Conservation (phyloP, 92 coral and sea anemone species). For the Hydrozoanthus gracilis region DNA sequence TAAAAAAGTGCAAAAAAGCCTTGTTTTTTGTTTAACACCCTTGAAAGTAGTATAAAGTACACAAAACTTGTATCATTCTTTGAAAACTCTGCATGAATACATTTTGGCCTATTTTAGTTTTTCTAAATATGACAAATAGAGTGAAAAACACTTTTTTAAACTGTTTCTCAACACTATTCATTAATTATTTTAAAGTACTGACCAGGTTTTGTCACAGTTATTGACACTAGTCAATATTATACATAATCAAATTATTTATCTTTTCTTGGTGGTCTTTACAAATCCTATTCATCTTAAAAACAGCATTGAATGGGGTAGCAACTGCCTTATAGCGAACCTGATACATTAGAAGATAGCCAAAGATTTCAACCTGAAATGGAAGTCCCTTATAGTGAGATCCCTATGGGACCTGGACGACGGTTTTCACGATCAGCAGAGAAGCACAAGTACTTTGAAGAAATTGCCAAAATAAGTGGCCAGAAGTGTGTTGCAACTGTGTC, state of each 20-base stretch:
- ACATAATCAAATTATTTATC: not conserved
- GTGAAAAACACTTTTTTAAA: not conserved
- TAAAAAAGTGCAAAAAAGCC: too few species aligned
- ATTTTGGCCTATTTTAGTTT: constrained; percentile 40
- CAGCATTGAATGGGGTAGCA: not conserved
- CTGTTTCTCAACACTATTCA: not conserved
- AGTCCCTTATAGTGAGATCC: not conserved
- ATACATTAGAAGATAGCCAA: not conserved
- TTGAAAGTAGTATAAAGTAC: too few species aligned
- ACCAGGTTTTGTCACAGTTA: too few species aligned
- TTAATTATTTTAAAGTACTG: not conserved
- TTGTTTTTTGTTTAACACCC: too few species aligned
- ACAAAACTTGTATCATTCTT: too few species aligned
- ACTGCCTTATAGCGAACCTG: not conserved
- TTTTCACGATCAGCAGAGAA: not conserved
- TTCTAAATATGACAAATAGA: not conserved
- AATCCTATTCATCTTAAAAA: not conserved
- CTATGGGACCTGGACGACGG: not conserved
- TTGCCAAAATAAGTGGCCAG: not conserved
- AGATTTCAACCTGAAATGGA: not conserved
- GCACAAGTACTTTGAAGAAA: not conserved
- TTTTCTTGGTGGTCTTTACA: not conserved
- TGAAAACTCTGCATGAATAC: not conserved
- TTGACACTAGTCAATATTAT: too few species aligned
- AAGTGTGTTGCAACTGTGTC: too few species aligned